Conservation (phyloP, 2,797 vertebrate species). For the Chrysolophus pictus region DNA sequence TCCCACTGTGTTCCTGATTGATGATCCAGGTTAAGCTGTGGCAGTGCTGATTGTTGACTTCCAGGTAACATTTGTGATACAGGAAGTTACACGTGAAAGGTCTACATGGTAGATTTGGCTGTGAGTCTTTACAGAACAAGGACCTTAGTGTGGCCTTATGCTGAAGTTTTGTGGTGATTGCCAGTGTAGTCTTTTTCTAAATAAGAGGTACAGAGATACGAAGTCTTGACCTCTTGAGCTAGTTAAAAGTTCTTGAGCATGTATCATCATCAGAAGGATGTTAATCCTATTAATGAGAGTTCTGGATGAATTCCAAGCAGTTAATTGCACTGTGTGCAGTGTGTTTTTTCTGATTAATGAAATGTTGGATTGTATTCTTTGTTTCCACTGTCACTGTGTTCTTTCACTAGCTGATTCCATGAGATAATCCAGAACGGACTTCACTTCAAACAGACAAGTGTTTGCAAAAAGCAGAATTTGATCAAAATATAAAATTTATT, state of each 20-base stretch:
- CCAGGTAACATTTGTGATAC: neutral
- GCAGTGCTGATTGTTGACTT: neutral
- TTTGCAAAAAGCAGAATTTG: neutral
- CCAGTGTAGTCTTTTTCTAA: neutral
- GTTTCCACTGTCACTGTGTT: neutral
- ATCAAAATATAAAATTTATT: neutral
- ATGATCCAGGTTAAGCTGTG: neutral
- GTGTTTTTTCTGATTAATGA: constrained; percentile 1
- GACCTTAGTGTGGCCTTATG: neutral
- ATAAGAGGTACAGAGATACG: neutral
- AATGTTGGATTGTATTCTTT: neutral
- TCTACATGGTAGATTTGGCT: neutral
- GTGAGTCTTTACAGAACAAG: neutral
- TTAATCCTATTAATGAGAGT: constrained; percentile 37
- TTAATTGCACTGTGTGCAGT: constrained; percentile 1
- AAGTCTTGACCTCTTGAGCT: neutral
- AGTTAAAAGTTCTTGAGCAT: neutral
- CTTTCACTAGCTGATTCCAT: neutral
- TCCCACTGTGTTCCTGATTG: neutral
- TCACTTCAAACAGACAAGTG: neutral
- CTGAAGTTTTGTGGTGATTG: neutral
- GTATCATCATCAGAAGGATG: constrained; percentile 1
- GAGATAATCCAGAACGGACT: neutral
- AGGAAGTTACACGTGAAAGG: neutral
- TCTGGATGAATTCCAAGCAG: constrained; percentile 13